Evolutionary conservation across 2,888 invertebrate genomes (phyloP).

Genomic region (Drosophila helvetica): DNA sequence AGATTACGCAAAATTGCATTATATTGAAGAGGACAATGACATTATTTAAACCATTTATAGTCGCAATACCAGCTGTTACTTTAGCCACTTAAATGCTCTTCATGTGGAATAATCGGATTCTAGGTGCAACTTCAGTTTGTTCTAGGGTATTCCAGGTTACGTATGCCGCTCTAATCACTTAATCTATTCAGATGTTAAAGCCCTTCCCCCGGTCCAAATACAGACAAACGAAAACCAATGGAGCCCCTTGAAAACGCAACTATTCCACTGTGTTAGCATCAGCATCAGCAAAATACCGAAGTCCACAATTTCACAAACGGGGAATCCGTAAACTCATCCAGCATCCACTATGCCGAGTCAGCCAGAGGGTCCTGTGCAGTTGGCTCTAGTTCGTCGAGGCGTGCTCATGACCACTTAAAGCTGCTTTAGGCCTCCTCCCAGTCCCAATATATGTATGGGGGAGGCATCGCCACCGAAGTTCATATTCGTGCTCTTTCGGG

Average conservation of each 20-base stretch:
- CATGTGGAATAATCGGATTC: not conserved
- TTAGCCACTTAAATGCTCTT: too few species aligned
- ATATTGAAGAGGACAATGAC: not conserved
- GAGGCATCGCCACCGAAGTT: constrained; percentile 43
- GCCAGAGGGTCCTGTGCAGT: constrained; percentile 19
- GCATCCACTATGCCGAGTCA: constrained; percentile 18
- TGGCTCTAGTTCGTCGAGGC: constrained; percentile 46
- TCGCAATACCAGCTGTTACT: not conserved
- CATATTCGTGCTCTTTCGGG: constrained; percentile 52
- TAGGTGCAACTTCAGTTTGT: not conserved
- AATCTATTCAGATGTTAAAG: not conserved
- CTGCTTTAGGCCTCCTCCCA: constrained; percentile 60
- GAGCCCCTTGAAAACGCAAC: constrained; percentile 32
- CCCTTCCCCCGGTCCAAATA: not conserved
- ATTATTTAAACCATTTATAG: not conserved
- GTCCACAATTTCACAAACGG: constrained; percentile 41
- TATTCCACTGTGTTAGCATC: constrained; percentile 10
- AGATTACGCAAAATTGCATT: too few species aligned
- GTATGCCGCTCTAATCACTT: not conserved
- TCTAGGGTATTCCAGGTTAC: not conserved
- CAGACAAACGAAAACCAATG: too few species aligned
- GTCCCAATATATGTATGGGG: not conserved
- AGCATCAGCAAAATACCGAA: constrained; percentile 21
- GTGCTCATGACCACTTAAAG: constrained; percentile 69
- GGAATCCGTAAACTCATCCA: constrained; percentile 43